Percentiles rank a stretch among this genome's conserved stretches.
Evolutionary conservation across 2,113 vertebrate genomes (phyloP).

Genomic region (Hirundichthys speculiger): DNA sequence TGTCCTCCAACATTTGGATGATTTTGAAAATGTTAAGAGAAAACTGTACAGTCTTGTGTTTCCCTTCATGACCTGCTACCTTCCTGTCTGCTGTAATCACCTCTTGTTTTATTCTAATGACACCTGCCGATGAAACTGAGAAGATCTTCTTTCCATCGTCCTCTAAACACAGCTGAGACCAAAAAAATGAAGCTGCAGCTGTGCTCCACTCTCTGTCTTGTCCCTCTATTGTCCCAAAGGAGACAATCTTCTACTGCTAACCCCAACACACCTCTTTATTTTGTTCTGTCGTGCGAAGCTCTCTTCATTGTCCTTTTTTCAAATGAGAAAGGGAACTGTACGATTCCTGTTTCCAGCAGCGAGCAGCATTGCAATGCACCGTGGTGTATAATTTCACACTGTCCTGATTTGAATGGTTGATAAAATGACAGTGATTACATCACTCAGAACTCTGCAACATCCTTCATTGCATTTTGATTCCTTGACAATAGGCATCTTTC

Average conservation of each 20-base stretch:
- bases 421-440: slow-evolving; percentile 55
- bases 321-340: background rate
- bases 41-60: too few relatives aligned
- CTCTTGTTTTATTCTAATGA: slow-evolving; percentile 9
- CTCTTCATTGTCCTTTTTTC: background rate
- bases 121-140: slow-evolving; percentile 17
- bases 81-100: slow-evolving; percentile 19
- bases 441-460: slow-evolving; percentile 3
- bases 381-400: slow-evolving; percentile 33
- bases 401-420: slow-evolving; percentile 20
- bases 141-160: slow-evolving; percentile 2
- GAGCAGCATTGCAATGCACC: slow-evolving; percentile 1
- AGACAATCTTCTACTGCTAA: background rate
- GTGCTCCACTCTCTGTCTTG: background rate
- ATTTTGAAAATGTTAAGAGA: too few relatives aligned
- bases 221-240: background rate
- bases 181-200: background rate
- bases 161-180: background rate
- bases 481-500: slow-evolving; percentile 3
- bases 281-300: background rate
- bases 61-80: too few relatives aligned
- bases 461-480: slow-evolving; percentile 17
- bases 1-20: too few relatives aligned
- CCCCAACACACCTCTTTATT: background rate
- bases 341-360: background rate